Evolutionary conservation across 2,113 vertebrate genomes (phyloP).

Genomic region (Scophthalmus maximus): DNA sequence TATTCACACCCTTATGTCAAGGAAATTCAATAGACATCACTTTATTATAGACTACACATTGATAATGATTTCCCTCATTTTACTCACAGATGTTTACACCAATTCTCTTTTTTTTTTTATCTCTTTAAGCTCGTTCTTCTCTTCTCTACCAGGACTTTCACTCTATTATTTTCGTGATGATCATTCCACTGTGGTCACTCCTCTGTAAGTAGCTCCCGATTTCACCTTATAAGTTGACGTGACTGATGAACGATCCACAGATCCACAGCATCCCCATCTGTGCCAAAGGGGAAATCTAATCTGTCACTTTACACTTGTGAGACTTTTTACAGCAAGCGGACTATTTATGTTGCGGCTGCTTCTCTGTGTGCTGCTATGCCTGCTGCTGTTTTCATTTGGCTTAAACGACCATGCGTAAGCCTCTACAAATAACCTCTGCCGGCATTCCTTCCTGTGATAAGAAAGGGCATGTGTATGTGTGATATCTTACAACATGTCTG

Average conservation of each 20-base stretch:
- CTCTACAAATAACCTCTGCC: conserved; percentile 55
- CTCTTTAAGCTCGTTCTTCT: neutral
- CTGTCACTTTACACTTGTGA: conserved; percentile 49
- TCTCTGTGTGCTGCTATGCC: conserved; percentile 44
- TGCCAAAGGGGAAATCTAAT: conserved; percentile 61
- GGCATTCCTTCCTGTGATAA: conserved; percentile 36
- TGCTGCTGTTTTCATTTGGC: conserved; percentile 53
- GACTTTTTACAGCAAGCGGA: conserved; percentile 36
- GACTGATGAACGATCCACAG: conserved; percentile 32
- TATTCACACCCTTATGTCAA: neutral
- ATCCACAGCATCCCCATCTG: conserved; percentile 38
- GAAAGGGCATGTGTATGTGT: conserved; percentile 23
- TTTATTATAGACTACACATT: neutral
- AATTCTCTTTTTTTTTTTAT: neutral
- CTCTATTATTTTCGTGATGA: neutral
- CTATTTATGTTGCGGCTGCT: conserved; percentile 63
- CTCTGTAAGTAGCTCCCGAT: conserved; percentile 35
- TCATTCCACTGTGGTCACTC: neutral
- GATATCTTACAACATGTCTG: conserved; percentile 32
- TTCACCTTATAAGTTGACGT: conserved; percentile 30
- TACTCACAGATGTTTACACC: neutral
- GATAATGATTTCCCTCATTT: neutral
- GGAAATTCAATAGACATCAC: neutral
- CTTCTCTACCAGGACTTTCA: neutral
- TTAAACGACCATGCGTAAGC: conserved; percentile 33